These are phyloP conservation scores for Mythimna loreyi DNA, from an alignment of 2,888 invertebrate species.

Conservation along the genomic window DNA sequence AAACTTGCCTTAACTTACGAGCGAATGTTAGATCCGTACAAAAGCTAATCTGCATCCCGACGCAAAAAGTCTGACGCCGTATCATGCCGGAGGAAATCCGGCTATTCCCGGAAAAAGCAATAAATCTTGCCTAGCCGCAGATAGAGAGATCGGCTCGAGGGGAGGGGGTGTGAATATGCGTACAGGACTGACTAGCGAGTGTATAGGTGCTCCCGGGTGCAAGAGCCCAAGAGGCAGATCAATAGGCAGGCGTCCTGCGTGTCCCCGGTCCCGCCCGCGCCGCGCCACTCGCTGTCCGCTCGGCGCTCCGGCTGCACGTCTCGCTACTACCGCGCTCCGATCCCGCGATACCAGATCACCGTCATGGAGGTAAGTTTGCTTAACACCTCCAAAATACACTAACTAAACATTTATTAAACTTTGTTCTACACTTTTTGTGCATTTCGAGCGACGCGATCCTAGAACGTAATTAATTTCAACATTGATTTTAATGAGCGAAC, in stretches of 20 bases:
- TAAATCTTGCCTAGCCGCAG: slow-evolving; percentile 84
- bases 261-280: slow-evolving; percentile 61
- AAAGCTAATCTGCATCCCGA: slow-evolving; percentile 62
- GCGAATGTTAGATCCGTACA: slow-evolving; percentile 22
- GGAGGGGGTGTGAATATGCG: slow-evolving; percentile 72
- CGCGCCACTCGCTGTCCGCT: slow-evolving; percentile 65
- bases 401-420: neutral
- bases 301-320: slow-evolving; percentile 50
- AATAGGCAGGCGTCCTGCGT: slow-evolving; percentile 81
- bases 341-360: slow-evolving; percentile 39
- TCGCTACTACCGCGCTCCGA: slow-evolving; percentile 28
- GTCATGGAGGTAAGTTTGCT: slow-evolving; percentile 74
- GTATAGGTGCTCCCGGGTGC: slow-evolving; percentile 75
- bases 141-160: slow-evolving; percentile 71
- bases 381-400: slow-evolving; percentile 14
- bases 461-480: slow-evolving; percentile 4
- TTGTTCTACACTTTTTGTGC: slow-evolving; percentile 16
- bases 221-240: slow-evolving; percentile 82
- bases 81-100: slow-evolving; percentile 77
- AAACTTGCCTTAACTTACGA: neutral
- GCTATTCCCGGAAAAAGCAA: slow-evolving; percentile 84
- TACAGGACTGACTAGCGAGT: slow-evolving; percentile 73
- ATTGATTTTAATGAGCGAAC: slow-evolving; percentile 49
- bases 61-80: slow-evolving; percentile 62
- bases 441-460: slow-evolving; percentile 20